phyloP scores from a whole-genome alignment of 2,888 invertebrate species.

The Acronicta psi region DNA sequence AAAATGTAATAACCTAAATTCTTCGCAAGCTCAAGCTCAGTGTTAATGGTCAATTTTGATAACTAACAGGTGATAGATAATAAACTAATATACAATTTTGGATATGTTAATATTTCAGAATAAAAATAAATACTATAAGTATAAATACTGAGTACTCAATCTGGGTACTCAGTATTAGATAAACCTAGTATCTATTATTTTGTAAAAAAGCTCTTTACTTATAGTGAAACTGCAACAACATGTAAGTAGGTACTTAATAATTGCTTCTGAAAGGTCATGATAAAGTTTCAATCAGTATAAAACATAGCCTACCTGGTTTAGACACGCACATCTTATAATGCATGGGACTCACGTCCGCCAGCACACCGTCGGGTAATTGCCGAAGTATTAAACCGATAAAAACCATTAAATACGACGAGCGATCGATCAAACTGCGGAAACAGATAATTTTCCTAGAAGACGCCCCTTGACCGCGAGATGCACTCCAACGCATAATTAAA shows the following conservation, averaged over 20 bases:
- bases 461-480: conserved; percentile 44
- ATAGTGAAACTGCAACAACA: conserved; percentile 31
- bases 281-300: conserved; percentile 49
- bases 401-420: conserved; percentile 70
- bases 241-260: conserved; percentile 24
- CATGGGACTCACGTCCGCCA: conserved; percentile 59
- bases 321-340: conserved; percentile 55
- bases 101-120: too few species aligned
- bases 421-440: conserved; percentile 73
- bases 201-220: conserved; percentile 26
- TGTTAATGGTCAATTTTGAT: too few species aligned
- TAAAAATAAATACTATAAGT: too few species aligned
- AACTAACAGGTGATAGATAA: too few species aligned
- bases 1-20: too few species aligned
- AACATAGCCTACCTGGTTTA: conserved; percentile 42
- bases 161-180: too few species aligned
- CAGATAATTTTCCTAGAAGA: conserved; percentile 68
- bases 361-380: conserved; percentile 68
- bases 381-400: conserved; percentile 74
- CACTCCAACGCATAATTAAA: conserved; percentile 50
- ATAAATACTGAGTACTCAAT: too few species aligned
- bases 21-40: too few species aligned
- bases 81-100: too few species aligned
- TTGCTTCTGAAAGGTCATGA: conserved; percentile 49
- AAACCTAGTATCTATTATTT: conserved; percentile 14